Evolutionary conservation across 2,888 invertebrate species (phyloP), one percentile per base, ranked within the genome.

Genomic region (Drosophila sordidapex): DNA sequence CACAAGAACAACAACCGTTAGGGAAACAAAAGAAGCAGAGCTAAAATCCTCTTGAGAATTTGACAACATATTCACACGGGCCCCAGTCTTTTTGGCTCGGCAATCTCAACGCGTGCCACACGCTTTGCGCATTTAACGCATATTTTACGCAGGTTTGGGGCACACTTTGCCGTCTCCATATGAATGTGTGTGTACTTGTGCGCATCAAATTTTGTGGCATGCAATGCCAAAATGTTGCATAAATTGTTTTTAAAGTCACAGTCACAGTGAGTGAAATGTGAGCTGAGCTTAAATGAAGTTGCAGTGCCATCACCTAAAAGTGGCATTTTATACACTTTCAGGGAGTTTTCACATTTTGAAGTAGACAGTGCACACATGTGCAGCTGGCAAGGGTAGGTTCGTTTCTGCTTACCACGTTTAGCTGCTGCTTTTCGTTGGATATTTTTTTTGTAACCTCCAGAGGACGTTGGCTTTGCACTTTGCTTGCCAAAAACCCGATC

Each of bases 91-190:
- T 59, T 33, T 56, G 53, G 58, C 74, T 63, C 70, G 59, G 61
- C 89, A 87, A 85, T 85, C 85, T 71, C 89, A 76, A 88, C 89
- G 85, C 89, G 85, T 85, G 88, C 89, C 85, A 56, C 85, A 85
- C 81, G 89, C 89, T 87, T 89, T 82, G 89, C 85, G 76, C 85
- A 89, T 89, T 85, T 85, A 89, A 87, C 89, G 85, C 85, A 89
- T 87, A 78, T 85, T 85, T 85, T 89, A 80, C 85, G 61, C 64
- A 52, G 62, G 66, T 56, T 72, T 58, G 66, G 64, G 36, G 56
- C 66, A 54, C 70, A 66, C 51, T 53, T 53, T 18, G n/a, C 25
- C 31, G 13, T 43, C 29, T 31, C n/a, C n/a, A 15, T 2, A 29
- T 18, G 10, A 10, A 29, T 29, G 36, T 38, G 8, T 29, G 5